phyloP scores from a whole-genome alignment of 2,113 vertebrate genomes.

The Onychostoma macrolepis region DNA sequence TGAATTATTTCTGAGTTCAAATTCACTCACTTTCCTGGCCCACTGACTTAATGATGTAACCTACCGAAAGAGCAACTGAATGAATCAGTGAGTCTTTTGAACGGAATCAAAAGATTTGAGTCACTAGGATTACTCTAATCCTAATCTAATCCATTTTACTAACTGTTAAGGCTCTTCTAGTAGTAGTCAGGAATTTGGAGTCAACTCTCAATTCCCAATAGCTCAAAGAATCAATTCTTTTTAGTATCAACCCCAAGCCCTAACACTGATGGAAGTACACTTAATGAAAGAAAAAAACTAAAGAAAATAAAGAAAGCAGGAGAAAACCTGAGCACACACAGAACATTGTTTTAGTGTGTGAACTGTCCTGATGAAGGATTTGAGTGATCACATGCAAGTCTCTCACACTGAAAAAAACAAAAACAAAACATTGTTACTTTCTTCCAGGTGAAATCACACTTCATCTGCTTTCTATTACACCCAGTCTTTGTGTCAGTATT shows the following conservation, averaged over 20 bases:
- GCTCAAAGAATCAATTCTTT: not conserved
- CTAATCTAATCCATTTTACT: not conserved
- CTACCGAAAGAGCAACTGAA: not conserved
- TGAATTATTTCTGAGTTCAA: not conserved
- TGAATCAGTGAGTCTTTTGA: slow-evolving; percentile 11
- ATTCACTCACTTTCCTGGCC: not conserved
- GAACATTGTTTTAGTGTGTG: slow-evolving; percentile 1
- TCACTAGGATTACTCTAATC: not conserved
- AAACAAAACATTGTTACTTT: not conserved
- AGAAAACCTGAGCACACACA: not conserved
- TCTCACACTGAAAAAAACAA: not conserved
- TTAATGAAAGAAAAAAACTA: not conserved
- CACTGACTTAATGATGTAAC: not conserved
- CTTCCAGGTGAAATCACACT: not conserved
- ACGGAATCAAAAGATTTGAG: not conserved
- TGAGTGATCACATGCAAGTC: not conserved
- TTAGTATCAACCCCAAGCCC: not conserved
- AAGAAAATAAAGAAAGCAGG: not conserved
- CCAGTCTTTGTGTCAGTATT: not conserved
- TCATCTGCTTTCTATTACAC: not conserved
- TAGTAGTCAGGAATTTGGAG: not conserved
- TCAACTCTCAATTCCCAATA: not conserved
- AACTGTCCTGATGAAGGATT: not conserved
- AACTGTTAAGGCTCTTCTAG: not conserved
- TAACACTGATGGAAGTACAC: not conserved